Evolutionary conservation across 2,797 vertebrate genomes (phyloP), one percentile per base, ranked within the genome.

Genomic region (Mormyrus proboscirostris): DNA sequence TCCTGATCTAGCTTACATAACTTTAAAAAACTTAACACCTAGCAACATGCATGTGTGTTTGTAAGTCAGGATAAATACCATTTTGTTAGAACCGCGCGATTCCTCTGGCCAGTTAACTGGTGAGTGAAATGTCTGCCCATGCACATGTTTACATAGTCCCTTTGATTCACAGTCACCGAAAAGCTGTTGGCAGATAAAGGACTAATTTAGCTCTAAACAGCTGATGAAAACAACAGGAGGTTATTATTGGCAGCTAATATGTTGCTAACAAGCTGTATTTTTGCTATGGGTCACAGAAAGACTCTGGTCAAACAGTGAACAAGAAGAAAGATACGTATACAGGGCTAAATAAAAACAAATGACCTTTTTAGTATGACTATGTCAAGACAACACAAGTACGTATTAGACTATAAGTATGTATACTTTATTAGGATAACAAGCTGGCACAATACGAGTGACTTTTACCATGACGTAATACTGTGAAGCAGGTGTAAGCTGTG

Each of bases 1-100:
- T 90, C 89, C 87, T 85, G 76, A 55, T 73, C n/a, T 44, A 85
- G 49, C 79, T 88, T 55, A 88, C 65, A 65, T 87, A 88, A 62
- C 76, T 88, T 88, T 22, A 88, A 88, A 88, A 25, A 47, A 22
- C 41, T 9, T 33, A 87, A 87, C 85, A 87, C 53, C 85, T 10
- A 57, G 85, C 85, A 87, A 59, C 85, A 55, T n/a, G 10, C 25
- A 55, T 59, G n/a, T 29, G 41, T 84, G 19, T 84, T 22, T 25
- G n/a, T 84, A 49, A 47, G 50, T 5, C 47, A 50, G 22, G 38
- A n/a, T 38, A 55, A 41, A 57, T 51, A 51, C 41, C n/a, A 49
- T 50, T 51, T 50, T 51, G n/a, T 22, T n/a, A 87, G 53, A 87
- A 19, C 5, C 51, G n/a, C 9, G 9, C 14, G 82, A 47, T 84